phyloP scores from a whole-genome alignment of 2,888 invertebrate genomes.

The Xylota sylvarum region DNA sequence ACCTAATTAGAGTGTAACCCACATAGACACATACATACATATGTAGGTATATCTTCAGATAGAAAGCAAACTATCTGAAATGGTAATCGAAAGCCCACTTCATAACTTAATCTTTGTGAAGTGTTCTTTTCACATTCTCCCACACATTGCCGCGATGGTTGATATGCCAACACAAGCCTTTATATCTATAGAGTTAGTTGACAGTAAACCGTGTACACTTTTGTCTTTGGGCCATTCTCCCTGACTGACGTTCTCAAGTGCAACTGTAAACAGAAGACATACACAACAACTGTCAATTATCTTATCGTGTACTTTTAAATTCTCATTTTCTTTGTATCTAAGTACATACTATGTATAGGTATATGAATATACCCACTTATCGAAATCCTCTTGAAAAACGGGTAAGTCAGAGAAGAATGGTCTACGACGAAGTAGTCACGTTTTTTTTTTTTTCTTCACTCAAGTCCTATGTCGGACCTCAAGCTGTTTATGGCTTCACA shows the following conservation, averaged over 20 bases:
- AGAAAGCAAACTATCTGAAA: constrained; percentile 6
- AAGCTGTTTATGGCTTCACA: constrained; percentile 30
- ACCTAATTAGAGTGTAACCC: no score
- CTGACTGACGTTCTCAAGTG: constrained; percentile 44
- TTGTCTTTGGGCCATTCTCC: constrained; percentile 14
- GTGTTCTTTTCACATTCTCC: constrained; percentile 4
- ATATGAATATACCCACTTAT: background rate
- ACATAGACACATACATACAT: no score
- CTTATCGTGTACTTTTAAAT: constrained; percentile 54
- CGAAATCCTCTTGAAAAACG: constrained; percentile 10
- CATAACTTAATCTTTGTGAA: constrained; percentile 7
- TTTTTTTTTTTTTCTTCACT: constrained; percentile 23
- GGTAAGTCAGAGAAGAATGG: constrained; percentile 6
- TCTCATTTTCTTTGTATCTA: constrained; percentile 28
- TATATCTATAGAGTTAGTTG: background rate
- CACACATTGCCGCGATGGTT: background rate
- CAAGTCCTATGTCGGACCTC: constrained; percentile 7
- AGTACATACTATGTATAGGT: background rate
- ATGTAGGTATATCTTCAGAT: background rate
- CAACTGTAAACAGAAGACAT: constrained; percentile 46
- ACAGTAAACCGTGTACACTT: background rate
- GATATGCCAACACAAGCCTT: background rate
- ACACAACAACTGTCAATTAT: constrained; percentile 47
- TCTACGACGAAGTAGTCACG: constrained; percentile 47
- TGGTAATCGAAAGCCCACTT: constrained; percentile 9